These are phyloP conservation scores for Tortrix viridana DNA, from an alignment of 2,888 invertebrate genomes.

Conservation along the genomic window DNA sequence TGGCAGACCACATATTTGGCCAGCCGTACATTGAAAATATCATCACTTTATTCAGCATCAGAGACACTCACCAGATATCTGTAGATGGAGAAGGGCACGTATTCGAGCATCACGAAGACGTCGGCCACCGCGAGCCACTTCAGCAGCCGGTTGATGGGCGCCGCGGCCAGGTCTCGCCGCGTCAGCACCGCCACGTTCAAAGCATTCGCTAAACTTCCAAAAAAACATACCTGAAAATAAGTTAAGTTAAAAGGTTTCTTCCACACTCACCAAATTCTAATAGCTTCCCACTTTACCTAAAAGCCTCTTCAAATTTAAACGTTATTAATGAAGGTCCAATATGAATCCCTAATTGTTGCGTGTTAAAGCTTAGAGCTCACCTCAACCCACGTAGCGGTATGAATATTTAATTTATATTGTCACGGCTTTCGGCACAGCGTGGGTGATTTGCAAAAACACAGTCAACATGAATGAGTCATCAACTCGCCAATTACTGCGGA, in stretches of 20 bases:
- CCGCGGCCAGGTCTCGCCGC: slow-evolving; percentile 90
- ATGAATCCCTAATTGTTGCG: slow-evolving; percentile 16
- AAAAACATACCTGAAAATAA: slow-evolving; percentile 88
- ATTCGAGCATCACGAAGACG: slow-evolving; percentile 95
- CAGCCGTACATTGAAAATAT: neutral
- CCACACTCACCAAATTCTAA: neutral
- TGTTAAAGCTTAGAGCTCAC: slow-evolving; percentile 14
- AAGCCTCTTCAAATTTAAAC: slow-evolving; percentile 23
- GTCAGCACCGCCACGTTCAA: slow-evolving; percentile 95
- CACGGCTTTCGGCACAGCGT: slow-evolving; percentile 16
- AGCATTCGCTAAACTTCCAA: slow-evolving; percentile 94
- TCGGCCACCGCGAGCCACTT: slow-evolving; percentile 94
- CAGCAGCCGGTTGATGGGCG: slow-evolving; percentile 94
- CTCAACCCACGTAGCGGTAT: neutral
- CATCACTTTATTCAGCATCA: neutral
- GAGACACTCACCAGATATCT: slow-evolving; percentile 74
- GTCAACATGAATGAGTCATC: slow-evolving; percentile 30
- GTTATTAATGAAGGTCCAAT: slow-evolving; percentile 23
- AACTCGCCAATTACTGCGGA: slow-evolving; percentile 22
- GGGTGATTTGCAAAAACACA: slow-evolving; percentile 9
- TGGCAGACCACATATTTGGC: too few relatives aligned
- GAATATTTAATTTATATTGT: slow-evolving; percentile 19
- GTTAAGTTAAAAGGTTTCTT: neutral
- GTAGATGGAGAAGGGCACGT: slow-evolving; percentile 76
- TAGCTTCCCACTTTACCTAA: slow-evolving; percentile 20